phyloP scores from a whole-genome alignment of 2,888 invertebrate species.

The Pecten maximus region DNA sequence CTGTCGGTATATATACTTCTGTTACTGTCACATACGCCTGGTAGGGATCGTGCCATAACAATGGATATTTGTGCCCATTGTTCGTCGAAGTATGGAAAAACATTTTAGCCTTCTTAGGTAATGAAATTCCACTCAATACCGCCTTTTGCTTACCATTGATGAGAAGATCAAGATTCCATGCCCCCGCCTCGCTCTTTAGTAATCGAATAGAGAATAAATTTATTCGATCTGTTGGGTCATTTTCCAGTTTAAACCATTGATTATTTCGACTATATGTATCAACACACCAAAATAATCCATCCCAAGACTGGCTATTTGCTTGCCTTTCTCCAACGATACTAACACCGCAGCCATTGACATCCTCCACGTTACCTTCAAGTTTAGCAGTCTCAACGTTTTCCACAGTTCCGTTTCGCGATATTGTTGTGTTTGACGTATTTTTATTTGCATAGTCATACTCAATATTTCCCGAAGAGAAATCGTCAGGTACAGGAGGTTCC shows the following conservation, averaged over 20 bases:
- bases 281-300: constrained; percentile 46
- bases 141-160: constrained; percentile 39
- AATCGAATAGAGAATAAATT: neutral
- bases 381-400: neutral
- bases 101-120: constrained; percentile 28
- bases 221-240: constrained; percentile 39
- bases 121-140: constrained; percentile 38
- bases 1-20: constrained; percentile 44
- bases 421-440: neutral
- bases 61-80: constrained; percentile 44
- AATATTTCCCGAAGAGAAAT: neutral
- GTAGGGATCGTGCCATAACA: constrained; percentile 43
- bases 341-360: constrained; percentile 43
- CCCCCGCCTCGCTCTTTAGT: neutral
- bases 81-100: constrained; percentile 44
- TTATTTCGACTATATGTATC: constrained; percentile 41
- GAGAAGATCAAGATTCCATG: constrained; percentile 42
- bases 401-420: neutral
- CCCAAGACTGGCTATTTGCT: constrained; percentile 38
- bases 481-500: neutral
- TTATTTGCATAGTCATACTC: neutral
- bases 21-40: constrained; percentile 44
- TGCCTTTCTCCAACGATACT: constrained; percentile 45
- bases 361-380: neutral
- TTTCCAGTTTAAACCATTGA: constrained; percentile 42